phyloP scores from a whole-genome alignment of 2,888 invertebrate genomes.

The Yponomeuta plumbellus region DNA sequence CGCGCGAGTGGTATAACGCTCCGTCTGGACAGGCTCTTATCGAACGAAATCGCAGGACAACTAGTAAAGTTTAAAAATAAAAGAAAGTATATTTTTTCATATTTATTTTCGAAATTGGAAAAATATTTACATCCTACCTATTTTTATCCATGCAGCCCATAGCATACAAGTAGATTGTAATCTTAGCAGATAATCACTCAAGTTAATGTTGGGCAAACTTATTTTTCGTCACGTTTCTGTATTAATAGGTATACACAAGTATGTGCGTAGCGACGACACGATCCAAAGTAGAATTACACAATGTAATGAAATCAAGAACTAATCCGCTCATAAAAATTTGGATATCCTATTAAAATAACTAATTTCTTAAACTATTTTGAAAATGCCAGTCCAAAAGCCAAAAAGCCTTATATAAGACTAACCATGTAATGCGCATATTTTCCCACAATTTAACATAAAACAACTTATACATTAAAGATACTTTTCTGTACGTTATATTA shows the following conservation, averaged over 20 bases:
- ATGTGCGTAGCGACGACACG: too few species aligned
- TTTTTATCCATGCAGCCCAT: slow-evolving; percentile 35
- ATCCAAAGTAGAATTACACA: not conserved
- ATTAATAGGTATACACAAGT: too few species aligned
- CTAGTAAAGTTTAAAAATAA: slow-evolving; percentile 26
- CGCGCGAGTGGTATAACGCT: too few species aligned
- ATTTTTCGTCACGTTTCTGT: not conserved
- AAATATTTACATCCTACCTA: slow-evolving; percentile 52
- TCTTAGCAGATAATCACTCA: slow-evolving; percentile 27
- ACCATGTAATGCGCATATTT: slow-evolving; percentile 73
- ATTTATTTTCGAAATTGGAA: slow-evolving; percentile 60
- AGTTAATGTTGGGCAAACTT: not conserved
- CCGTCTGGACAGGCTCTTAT: too few species aligned
- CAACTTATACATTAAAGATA: slow-evolving; percentile 46
- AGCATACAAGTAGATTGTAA: slow-evolving; percentile 48
- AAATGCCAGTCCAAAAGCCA: slow-evolving; percentile 70
- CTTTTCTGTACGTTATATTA: slow-evolving; percentile 14
- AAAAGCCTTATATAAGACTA: slow-evolving; percentile 68
- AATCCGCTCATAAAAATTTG: not conserved
- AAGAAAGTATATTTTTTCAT: slow-evolving; percentile 39
- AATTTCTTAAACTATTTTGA: slow-evolving; percentile 55
- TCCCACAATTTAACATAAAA: slow-evolving; percentile 67
- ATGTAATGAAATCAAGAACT: slow-evolving; percentile 4
- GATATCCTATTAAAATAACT: slow-evolving; percentile 33
- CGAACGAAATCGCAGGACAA: not conserved